Conservation (phyloP, 2,113 vertebrate species). For the Cavia porcellus region DNA sequence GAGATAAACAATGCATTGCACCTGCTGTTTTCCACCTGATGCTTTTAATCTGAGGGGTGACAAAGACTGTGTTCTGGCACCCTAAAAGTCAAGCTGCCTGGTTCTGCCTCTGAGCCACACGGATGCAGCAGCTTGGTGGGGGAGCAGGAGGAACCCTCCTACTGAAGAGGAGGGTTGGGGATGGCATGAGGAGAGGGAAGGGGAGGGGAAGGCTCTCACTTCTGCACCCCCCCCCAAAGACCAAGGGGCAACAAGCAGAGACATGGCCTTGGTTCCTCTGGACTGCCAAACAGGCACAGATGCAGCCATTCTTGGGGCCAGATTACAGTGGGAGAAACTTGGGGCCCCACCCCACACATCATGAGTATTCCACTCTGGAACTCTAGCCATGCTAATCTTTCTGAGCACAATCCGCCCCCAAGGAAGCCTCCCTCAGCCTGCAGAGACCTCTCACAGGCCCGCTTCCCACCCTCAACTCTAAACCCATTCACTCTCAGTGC, state of each 20-base stretch:
- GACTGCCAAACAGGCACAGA: not conserved
- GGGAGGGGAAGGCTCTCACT: not conserved
- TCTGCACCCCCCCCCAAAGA: rapidly evolving
- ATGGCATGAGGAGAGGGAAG: not conserved
- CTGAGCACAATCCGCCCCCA: not conserved
- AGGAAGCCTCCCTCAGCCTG: not conserved
- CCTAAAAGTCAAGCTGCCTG: constrained; percentile 65
- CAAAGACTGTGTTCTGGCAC: constrained; percentile 59
- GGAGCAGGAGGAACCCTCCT: rapidly evolving
- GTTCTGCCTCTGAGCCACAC: constrained; percentile 49
- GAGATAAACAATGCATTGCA: constrained; percentile 71
- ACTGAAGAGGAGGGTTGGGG: rapidly evolving
- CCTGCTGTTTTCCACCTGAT: constrained; percentile 76
- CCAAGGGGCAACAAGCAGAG: not conserved
- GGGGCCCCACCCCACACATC: no score
- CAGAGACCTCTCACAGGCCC: not conserved
- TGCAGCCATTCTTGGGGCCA: not conserved
- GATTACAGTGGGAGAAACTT: not conserved
- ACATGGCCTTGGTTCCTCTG: not conserved
- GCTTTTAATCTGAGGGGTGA: constrained; percentile 69
- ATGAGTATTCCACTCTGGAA: not conserved
- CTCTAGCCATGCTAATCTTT: not conserved
- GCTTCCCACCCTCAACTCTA: not conserved
- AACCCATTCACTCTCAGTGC: no score
- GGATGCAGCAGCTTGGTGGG: not conserved